Evolutionary conservation across 2,797 vertebrate species (phyloP).

Genomic region (Rhincodon typus): DNA sequence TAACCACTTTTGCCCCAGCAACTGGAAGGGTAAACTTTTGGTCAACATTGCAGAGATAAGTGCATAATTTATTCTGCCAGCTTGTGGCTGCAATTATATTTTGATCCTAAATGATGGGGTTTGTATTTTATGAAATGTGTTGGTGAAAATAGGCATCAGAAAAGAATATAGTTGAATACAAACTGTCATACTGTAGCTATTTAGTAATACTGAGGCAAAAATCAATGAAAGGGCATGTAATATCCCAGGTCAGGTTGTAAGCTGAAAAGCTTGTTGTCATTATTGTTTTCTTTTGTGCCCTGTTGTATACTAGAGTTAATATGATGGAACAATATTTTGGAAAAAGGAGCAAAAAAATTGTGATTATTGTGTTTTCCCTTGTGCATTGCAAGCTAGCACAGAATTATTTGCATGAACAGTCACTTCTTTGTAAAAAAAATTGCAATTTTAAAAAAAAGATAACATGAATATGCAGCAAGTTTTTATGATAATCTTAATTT

Average conservation of each 20-base stretch:
- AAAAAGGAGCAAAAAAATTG: background rate
- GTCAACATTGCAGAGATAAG: background rate
- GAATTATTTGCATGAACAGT: background rate
- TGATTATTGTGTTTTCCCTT: background rate
- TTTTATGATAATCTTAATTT: background rate
- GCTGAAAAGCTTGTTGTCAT: background rate
- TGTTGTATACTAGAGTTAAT: background rate
- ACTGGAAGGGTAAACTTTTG: background rate
- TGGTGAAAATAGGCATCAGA: background rate
- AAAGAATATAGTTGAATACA: background rate
- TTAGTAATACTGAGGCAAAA: background rate
- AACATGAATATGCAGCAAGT: background rate
- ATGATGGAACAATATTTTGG: background rate
- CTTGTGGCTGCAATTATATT: background rate
- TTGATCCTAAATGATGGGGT: background rate
- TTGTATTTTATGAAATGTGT: background rate
- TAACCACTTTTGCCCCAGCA: background rate
- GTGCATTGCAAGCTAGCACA: background rate
- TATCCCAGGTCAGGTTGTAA: background rate
- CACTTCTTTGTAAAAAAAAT: background rate
- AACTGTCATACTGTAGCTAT: background rate
- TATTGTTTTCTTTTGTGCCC: background rate
- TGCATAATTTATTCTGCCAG: background rate
- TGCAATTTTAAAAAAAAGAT: background rate
- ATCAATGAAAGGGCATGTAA: background rate